Percentiles rank a stretch among this genome's conserved stretches.
phyloP scores from a whole-genome alignment of 1,140 invertebrate genomes.

The Cotesia chilonis region DNA sequence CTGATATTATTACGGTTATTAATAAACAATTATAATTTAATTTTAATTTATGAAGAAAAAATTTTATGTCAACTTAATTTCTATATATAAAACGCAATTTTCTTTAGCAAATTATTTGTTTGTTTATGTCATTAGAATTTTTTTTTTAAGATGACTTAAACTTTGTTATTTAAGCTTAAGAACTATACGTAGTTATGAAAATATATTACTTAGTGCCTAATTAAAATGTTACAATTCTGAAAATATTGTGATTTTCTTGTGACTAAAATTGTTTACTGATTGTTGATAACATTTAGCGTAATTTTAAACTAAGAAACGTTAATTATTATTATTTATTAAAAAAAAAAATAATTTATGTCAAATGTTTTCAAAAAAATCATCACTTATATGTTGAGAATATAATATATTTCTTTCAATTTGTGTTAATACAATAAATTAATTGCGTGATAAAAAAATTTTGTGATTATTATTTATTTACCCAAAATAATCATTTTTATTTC shows the following conservation, averaged over 20 bases:
- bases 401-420: no score
- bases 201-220: neutral
- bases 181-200: neutral
- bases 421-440: no score
- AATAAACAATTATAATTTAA: constrained; percentile 4
- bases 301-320: no score
- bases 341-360: neutral
- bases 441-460: no score
- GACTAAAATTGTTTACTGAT: no score
- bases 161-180: neutral
- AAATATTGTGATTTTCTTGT: neutral
- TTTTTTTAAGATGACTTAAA: neutral
- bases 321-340: neutral
- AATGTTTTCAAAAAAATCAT: neutral
- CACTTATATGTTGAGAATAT: neutral
- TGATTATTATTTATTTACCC: no score
- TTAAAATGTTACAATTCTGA: neutral
- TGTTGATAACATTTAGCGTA: no score
- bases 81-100: neutral
- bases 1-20: neutral
- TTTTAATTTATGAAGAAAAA: neutral
- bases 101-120: neutral
- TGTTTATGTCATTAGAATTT: neutral
- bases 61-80: neutral
- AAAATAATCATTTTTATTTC: no score